A percentile compares a stretch with the other conserved stretches of the same genome.
phyloP scores from a whole-genome alignment of 2,797 vertebrate species.

The Sebastiscus tertius region DNA sequence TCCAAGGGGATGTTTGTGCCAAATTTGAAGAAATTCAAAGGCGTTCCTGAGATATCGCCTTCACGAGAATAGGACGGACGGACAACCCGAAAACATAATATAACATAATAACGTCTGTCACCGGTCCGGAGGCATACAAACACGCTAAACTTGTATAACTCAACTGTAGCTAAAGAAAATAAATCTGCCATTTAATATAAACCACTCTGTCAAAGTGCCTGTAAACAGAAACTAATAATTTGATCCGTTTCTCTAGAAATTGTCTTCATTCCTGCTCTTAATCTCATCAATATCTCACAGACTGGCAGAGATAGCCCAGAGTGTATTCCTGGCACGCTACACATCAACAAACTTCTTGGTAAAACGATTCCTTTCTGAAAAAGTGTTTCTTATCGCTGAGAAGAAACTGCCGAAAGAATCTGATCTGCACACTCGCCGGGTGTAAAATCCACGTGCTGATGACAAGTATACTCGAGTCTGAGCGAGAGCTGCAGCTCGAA shows the following conservation, averaged over 20 bases:
- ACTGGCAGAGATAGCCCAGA: not conserved
- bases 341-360: slow-evolving; percentile 16
- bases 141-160: not conserved
- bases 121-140: not conserved
- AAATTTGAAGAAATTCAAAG: no score
- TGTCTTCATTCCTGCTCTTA: slow-evolving; percentile 15
- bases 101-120: not conserved
- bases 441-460: slow-evolving; percentile 37
- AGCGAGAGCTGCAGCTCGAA: slow-evolving; percentile 12
- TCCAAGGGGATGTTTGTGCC: no score
- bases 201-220: not conserved
- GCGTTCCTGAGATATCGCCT: no score
- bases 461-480: slow-evolving; percentile 31
- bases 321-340: slow-evolving; percentile 4
- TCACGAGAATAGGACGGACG: no score
- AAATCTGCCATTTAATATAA: slow-evolving; percentile 28
- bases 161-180: not conserved
- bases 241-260: not conserved
- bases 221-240: not conserved
- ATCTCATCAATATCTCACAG: slow-evolving; percentile 16
- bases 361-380: slow-evolving; percentile 20
- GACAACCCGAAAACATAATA: no score
- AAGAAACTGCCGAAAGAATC: slow-evolving; percentile 25
- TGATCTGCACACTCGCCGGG: slow-evolving; percentile 20
- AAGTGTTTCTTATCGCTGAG: slow-evolving; percentile 35